Evolutionary conservation across 1,140 invertebrate species (phyloP).

Genomic region (Pogonomyrmex barbatus): DNA sequence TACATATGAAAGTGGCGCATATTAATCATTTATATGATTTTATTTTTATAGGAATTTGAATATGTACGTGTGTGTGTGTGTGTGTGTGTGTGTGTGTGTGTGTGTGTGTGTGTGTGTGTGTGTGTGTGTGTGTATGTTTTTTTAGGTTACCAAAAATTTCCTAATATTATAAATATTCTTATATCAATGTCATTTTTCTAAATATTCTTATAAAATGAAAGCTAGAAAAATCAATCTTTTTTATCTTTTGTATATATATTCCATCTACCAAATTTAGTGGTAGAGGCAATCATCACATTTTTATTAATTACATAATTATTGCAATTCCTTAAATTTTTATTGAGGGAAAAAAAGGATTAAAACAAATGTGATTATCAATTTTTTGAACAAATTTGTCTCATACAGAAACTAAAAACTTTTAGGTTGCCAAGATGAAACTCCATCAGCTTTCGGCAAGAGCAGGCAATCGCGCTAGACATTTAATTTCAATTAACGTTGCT

Average conservation of each 20-base stretch:
- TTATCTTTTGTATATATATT: not conserved
- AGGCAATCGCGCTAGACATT: slow-evolving; percentile 48
- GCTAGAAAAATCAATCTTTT: not conserved
- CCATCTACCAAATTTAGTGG: too few species aligned
- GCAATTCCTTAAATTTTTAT: not conserved
- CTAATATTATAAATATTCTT: not conserved
- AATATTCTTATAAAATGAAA: not conserved
- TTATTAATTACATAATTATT: not conserved
- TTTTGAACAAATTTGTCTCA: not conserved
- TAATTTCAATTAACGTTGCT: slow-evolving; percentile 62
- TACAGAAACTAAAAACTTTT: not conserved
- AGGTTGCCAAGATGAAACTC: not conserved
- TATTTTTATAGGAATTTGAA: not conserved
- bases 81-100: too few species aligned
- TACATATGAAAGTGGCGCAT: too few species aligned
- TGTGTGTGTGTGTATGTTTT: too few species aligned
- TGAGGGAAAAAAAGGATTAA: not conserved
- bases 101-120: too few species aligned
- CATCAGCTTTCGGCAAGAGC: slow-evolving; percentile 10
- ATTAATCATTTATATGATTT: not conserved
- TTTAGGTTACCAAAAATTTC: too few species aligned
- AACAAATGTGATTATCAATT: not conserved
- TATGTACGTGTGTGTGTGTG: too few species aligned
- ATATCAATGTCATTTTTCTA: not conserved
- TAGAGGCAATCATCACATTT: not conserved